Evolutionary conservation across 2,888 invertebrate genomes (phyloP).

Genomic region (Acheta domesticus): DNA sequence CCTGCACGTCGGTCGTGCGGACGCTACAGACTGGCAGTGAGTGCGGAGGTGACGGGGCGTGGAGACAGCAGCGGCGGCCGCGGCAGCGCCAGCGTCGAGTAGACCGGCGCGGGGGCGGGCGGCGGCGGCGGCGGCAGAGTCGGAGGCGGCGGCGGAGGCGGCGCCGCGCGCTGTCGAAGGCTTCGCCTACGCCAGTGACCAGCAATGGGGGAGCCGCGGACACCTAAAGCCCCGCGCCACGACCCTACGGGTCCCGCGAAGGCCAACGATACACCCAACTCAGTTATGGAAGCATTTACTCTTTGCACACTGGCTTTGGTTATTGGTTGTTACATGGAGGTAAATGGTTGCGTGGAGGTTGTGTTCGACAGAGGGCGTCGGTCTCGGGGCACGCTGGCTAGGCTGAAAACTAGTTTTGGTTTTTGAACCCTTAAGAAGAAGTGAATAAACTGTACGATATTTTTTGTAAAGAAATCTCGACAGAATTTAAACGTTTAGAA

Average conservation of each 20-base stretch:
- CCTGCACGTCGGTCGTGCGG: neutral
- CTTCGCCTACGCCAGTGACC: neutral
- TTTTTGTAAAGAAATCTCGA: too few species aligned
- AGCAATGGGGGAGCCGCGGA: neutral
- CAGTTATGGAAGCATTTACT: too few species aligned
- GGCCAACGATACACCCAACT: neutral
- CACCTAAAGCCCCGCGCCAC: neutral
- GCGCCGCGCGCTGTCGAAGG: neutral
- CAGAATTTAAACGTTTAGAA: too few species aligned
- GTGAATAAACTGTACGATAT: too few species aligned
- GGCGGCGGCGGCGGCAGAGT: neutral
- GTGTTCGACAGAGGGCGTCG: too few species aligned
- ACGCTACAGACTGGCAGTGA: conserved; percentile 4
- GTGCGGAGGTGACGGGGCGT: conserved; percentile 4
- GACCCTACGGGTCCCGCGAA: too few species aligned
- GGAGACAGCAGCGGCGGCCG: neutral
- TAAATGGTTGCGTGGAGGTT: too few species aligned
- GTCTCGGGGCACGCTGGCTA: too few species aligned
- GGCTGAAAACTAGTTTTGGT: too few species aligned
- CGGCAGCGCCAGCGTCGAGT: neutral
- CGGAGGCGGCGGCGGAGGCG: neutral
- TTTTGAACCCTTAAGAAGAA: too few species aligned
- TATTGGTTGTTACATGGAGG: too few species aligned
- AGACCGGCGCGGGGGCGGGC: neutral
- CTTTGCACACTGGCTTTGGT: too few species aligned